phyloP scores from a whole-genome alignment of 1,140 invertebrate species.

The Aleiodes sp. region DNA sequence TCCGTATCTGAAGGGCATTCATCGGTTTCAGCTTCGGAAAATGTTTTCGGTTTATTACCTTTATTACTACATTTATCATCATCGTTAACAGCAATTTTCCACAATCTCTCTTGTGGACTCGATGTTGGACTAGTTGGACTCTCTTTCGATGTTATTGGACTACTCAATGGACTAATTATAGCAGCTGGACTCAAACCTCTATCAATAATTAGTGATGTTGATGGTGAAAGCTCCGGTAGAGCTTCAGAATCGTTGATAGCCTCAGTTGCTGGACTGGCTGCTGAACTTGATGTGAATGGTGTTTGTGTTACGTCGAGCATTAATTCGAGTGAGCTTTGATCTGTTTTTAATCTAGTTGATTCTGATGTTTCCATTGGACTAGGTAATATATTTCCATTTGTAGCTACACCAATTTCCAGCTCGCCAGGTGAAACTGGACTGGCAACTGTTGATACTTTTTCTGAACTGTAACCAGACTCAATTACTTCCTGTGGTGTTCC shows the following conservation, averaged over 20 bases:
- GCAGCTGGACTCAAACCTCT: conserved; percentile 49
- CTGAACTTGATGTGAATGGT: too few species aligned
- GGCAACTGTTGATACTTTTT: conserved; percentile 69
- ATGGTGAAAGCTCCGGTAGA: conserved; percentile 29
- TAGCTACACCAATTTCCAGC: not conserved
- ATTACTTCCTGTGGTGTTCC: conserved; percentile 59
- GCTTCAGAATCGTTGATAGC: conserved; percentile 37
- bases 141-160: conserved; percentile 46
- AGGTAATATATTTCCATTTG: conserved; percentile 26
- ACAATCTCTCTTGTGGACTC: not conserved
- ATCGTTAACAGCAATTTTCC: not conserved
- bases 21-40: conserved; percentile 26
- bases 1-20: conserved; percentile 24
- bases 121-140: conserved; percentile 47
- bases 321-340: not conserved
- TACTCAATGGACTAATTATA: conserved; percentile 48
- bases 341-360: not conserved
- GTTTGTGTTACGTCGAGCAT: not conserved
- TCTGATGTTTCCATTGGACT: conserved; percentile 43
- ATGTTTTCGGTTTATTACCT: conserved; percentile 12
- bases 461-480: conserved; percentile 78
- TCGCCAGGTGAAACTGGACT: conserved; percentile 62
- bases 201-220: conserved; percentile 43
- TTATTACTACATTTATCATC: not conserved
- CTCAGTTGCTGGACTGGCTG: conserved; percentile 39